Evolutionary conservation across 2,888 invertebrate genomes (phyloP).

Genomic region (Rotaria sp.): DNA sequence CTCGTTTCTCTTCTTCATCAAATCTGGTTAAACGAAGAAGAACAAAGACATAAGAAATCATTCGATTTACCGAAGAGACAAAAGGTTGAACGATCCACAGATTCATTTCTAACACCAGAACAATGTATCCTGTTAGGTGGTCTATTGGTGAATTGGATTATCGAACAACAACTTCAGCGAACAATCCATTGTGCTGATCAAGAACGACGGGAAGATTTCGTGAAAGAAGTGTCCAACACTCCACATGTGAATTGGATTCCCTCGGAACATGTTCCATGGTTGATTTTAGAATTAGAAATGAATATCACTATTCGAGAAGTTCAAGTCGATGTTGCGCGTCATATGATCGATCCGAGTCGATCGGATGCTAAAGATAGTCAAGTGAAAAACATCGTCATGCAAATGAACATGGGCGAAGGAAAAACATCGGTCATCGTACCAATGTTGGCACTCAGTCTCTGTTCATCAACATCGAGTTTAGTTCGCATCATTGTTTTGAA

Average conservation of each 20-base stretch:
- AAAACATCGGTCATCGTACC: background rate
- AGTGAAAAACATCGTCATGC: background rate
- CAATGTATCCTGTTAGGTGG: background rate
- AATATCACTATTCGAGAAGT: background rate
- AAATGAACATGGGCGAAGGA: conserved; percentile 3
- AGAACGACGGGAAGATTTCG: background rate
- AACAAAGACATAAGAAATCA: background rate
- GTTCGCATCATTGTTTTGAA: background rate
- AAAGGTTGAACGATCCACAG: background rate
- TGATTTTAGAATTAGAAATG: background rate
- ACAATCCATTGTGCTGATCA: background rate
- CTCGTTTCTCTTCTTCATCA: background rate
- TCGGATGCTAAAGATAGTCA: background rate
- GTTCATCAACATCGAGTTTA: background rate
- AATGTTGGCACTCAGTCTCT: background rate
- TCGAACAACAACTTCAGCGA: background rate
- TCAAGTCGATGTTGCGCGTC: background rate
- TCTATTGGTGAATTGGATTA: background rate
- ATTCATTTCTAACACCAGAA: background rate
- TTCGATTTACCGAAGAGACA: background rate
- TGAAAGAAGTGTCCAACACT: background rate
- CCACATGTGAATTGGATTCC: background rate
- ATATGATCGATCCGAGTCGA: background rate
- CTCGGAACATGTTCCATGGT: background rate
- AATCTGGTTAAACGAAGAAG: background rate